Conservation (phyloP, 1,140 invertebrate genomes). For the Streblospio benedicti region DNA sequence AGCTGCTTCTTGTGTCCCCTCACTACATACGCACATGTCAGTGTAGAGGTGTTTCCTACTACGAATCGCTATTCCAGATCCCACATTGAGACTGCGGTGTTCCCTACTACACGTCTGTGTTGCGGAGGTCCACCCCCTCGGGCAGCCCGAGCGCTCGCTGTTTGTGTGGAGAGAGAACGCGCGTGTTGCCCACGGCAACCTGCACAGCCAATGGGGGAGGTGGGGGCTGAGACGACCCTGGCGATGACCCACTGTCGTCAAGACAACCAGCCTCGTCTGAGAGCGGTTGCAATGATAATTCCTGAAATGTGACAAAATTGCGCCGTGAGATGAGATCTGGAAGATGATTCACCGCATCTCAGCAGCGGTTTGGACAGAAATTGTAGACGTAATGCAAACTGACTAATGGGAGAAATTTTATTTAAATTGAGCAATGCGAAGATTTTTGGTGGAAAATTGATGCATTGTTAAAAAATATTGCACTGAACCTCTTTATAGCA, state of each 20-base stretch:
- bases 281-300: constrained; percentile 6
- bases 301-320: too few species aligned
- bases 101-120: constrained; percentile 19
- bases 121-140: constrained; percentile 17
- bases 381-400: constrained; percentile 4
- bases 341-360: background rate
- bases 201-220: background rate
- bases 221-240: background rate
- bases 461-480: too few species aligned
- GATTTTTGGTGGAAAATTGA: too few species aligned
- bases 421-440: too few species aligned
- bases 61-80: too few species aligned
- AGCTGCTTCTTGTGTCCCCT: too few species aligned
- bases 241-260: background rate
- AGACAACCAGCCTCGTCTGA: background rate
- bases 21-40: too few species aligned
- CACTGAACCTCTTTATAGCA: too few species aligned
- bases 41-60: too few species aligned
- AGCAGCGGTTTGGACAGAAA: constrained; percentile 6
- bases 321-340: too few species aligned
- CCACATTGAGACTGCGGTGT: too few species aligned
- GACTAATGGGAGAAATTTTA: background rate
- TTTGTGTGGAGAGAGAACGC: constrained; percentile 10
- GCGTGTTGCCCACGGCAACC: background rate
- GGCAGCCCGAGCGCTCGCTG: constrained; percentile 19